These are phyloP conservation scores for Rhodinocichla rosea DNA, from an alignment of 2,113 vertebrate genomes.

Conservation along the genomic window DNA sequence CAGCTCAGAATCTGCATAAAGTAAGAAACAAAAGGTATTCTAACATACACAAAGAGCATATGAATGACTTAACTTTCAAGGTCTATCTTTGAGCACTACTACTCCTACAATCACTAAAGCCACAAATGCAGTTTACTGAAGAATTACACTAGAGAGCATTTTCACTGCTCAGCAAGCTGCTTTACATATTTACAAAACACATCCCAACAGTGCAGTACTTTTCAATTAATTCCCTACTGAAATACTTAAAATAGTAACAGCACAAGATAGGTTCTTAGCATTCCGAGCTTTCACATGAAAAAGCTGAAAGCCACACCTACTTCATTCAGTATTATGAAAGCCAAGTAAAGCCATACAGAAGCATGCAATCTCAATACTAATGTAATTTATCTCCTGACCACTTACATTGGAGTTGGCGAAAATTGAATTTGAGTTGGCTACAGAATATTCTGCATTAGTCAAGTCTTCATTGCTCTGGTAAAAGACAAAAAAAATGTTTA, in stretches of 20 bases:
- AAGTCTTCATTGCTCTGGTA: conserved; percentile 87
- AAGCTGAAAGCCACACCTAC: neutral
- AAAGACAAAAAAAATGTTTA: conserved; percentile 50
- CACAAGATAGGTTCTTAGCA: neutral
- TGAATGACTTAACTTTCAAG: neutral
- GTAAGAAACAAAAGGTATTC: neutral
- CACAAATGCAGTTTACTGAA: neutral
- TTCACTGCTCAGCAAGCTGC: neutral
- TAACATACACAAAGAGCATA: neutral
- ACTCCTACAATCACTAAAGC: neutral
- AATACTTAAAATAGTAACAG: neutral
- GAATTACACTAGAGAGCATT: neutral
- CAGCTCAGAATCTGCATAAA: neutral
- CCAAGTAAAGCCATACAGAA: neutral
- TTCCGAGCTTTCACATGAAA: neutral
- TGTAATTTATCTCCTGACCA: conserved; percentile 1
- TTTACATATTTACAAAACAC: neutral
- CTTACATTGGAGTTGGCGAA: conserved; percentile 89
- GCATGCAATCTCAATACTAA: neutral
- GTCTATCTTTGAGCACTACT: neutral
- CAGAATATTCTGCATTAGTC: conserved; percentile 87
- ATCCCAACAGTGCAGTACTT: neutral
- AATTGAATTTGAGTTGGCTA: conserved; percentile 88
- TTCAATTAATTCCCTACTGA: neutral
- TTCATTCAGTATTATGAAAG: neutral